phyloP scores from a whole-genome alignment of 2,888 invertebrate species.

The Dione juno region DNA sequence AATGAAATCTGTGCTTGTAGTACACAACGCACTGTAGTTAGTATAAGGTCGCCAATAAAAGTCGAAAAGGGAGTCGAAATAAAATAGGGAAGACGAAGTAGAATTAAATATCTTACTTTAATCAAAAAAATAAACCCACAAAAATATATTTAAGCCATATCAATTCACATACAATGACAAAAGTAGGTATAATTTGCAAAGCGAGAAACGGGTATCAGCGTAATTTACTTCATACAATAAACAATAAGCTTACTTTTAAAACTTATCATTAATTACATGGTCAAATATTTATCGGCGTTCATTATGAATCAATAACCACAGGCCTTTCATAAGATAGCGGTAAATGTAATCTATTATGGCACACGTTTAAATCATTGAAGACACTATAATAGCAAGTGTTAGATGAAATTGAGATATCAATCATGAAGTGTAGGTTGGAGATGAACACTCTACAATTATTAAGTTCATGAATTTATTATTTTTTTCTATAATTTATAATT shows the following conservation, averaged over 20 bases:
- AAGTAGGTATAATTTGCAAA: not conserved
- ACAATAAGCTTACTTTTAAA: slow-evolving; percentile 14
- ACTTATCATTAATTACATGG: slow-evolving; percentile 16
- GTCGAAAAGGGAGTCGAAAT: too few relatives aligned
- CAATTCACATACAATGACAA: not conserved
- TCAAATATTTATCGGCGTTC: slow-evolving; percentile 17
- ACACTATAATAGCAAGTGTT: slow-evolving; percentile 33
- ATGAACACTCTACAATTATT: slow-evolving; percentile 27
- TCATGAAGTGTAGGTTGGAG: slow-evolving; percentile 42
- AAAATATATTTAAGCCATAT: not conserved
- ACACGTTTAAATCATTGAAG: slow-evolving; percentile 31
- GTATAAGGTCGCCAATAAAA: too few relatives aligned
- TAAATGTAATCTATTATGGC: slow-evolving; percentile 31
- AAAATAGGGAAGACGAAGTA: too few relatives aligned
- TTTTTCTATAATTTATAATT: slow-evolving; percentile 35
- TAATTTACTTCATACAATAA: slow-evolving; percentile 14
- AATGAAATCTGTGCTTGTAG: too few relatives aligned
- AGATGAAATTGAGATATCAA: slow-evolving; percentile 46
- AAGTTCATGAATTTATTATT: slow-evolving; percentile 33
- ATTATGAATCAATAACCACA: slow-evolving; percentile 32
- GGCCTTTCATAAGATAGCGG: slow-evolving; percentile 39
- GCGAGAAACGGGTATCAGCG: not conserved
- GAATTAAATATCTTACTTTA: too few relatives aligned
- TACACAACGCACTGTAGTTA: too few relatives aligned
- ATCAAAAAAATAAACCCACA: not conserved